Base-by-base conservation (phyloP, 2,888 invertebrate genomes). In the Brenthis daphne region DNA sequence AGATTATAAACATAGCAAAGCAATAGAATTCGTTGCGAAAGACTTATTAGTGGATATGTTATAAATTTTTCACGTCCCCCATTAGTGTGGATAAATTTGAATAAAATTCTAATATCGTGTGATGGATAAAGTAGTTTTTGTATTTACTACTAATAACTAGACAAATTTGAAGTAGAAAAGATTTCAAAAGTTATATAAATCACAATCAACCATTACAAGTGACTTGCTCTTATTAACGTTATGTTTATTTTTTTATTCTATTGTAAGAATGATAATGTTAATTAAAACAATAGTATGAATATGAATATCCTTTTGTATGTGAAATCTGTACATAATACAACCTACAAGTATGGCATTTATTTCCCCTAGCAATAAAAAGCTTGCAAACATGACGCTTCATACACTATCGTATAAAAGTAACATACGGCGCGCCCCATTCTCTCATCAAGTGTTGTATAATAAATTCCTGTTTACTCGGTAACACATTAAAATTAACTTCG, bases 381-480 rank as follows among this genome's bases (percentile, higher is more conserved):
- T 64, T 67, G 67, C 70, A 53, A 67, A 70, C 70, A 70, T 43
- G 58, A 54, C 69, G 65, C 64, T 67, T 51, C 50, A 64, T 66
- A 57, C 53, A 65, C 55, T 60, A 58, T 43, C 61, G 51, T 63
- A 70, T 72, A 69, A 74, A 72, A 72, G 72, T 67, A 69, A 69
- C 69, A 68, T 64, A 69, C 70, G 72, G 70, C 65, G 67, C 67
- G 57, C 70, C 64, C 66, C 56, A 68, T 64, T 56, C 70, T 74
- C 67, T 67, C 71, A 70, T 70, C 70, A 65, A 33, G 70, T 57
- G 67, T 65, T 60, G 37, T 43, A 43, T 43, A 43, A 43, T 43
- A 43, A 43, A 43, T 43, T 43, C 8, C 71, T 61, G 69, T 69
- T 68, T 61, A 70, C 69, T 68, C 68, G 73, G 60, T 37, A 57